Percentiles rank a stretch among this genome's conserved stretches.
Evolutionary conservation across 64 coral and sea anemone species (phyloP).

Genomic region (Pachyseris speciosa): DNA sequence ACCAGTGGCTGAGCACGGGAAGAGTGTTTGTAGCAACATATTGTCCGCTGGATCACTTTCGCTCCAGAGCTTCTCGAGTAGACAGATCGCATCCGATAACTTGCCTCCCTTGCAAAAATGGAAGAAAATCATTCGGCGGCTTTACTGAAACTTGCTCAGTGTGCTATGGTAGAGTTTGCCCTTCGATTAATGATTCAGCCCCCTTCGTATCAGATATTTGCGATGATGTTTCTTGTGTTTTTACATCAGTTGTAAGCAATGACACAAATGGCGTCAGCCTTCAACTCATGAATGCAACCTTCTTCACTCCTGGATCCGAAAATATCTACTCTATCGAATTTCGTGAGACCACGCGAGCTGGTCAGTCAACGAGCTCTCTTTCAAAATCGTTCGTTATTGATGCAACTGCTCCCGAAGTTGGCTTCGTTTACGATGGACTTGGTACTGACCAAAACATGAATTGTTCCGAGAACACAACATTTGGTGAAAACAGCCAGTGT

Average conservation of each 20-base stretch:
- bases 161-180: conserved; percentile 29
- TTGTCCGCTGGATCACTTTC: conserved; percentile 76
- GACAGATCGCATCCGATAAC: background rate
- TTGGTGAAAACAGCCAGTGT: conserved; percentile 84
- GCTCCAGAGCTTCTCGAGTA: conserved; percentile 28
- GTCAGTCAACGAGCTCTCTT: conserved; percentile 51
- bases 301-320: conserved; percentile 63
- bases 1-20: conserved; percentile 43
- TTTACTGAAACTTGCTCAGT: conserved; percentile 48
- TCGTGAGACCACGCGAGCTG: conserved; percentile 73
- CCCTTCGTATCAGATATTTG: conserved; percentile 37
- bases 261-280: conserved; percentile 2
- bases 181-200: background rate
- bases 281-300: background rate
- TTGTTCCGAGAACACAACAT: conserved; percentile 82
- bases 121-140: conserved; percentile 70
- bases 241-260: background rate
- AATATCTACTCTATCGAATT: conserved; percentile 66
- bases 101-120: conserved; percentile 72
- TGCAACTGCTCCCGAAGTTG: conserved; percentile 60
- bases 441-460: conserved; percentile 81
- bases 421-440: conserved; percentile 83
- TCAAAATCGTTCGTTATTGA: conserved; percentile 79
- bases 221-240: conserved; percentile 22
- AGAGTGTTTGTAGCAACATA: conserved; percentile 69